Base-by-base conservation (phyloP, 2,888 invertebrate species). In the Cetonia aurata region DNA sequence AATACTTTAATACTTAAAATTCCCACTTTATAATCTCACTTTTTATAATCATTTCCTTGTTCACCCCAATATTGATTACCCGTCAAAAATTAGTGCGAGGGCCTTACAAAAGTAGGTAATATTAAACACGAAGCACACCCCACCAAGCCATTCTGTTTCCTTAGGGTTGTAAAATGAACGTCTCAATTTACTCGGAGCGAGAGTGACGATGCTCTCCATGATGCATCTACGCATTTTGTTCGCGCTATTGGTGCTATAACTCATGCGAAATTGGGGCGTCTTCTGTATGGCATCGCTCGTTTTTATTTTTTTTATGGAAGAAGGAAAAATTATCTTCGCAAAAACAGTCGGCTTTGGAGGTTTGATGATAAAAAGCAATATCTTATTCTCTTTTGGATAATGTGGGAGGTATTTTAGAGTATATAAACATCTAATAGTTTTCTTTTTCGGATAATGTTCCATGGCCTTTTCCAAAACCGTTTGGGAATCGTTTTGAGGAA, bases 221-320 rank as follows among this genome's bases (percentile, higher is more conserved):
- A 71, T 67, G 70, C 69, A 73, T 73, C 56, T 70, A 56, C 71
- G 73, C 70, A 70, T 62, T 71, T 56, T 53, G 71, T 71, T 69
- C 31, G 48, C 48, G 67, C 60, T 71, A 73, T 71, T 70, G 70
- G 56, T 60, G 73, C 70, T 50, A 71, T 73, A 73, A 73, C 71
- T 73, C 73, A 73, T 62, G 69, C 53, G 69, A 69, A 67, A 53
- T 56, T 55, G 67, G 71, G 62, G 62, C 46, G 37, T 15, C 3
- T 25, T 25, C 4, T 25, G 25, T 41, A 59, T 68, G 57, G 57
- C 53, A 41, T 44, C 42, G 42, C n/a, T n/a, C n/a, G n/a, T n/a
- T n/a, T 42, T 59, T 25, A 19, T 59, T 42, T 59, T 41, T 10
- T 12, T n/a, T n/a, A 6, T 10, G 12, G n/a, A 13, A 60, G 31